Base-by-base conservation (phyloP, 2,797 vertebrate species). In the Sebastes umbrosus region DNA sequence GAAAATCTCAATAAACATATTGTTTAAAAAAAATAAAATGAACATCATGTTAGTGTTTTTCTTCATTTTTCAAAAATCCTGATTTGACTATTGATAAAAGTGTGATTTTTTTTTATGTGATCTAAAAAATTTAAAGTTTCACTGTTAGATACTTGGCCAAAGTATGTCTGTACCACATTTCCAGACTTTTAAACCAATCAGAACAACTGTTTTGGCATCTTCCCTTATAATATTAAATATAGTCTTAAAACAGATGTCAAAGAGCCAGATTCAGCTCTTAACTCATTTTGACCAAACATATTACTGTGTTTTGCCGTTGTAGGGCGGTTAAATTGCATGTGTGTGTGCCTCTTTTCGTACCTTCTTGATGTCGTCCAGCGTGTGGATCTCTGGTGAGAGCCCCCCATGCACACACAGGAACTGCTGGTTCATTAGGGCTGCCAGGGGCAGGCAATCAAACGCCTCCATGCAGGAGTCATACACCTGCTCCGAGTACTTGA, bases 371-470 rank as follows among this genome's bases (percentile, higher is more conserved):
- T 96, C 96, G 16, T 97, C 96, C 90, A 97, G 91, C 4, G 96
- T 96, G 94, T 96, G 96, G 79, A 97, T 95, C 91, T 96, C 96
- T 32, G 96, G 96, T 64, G 96, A 97, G 69, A 96, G 94, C 29
- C 96, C 96, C 5, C 96, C 96, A 59, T 97, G 96, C 82, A 97
- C 96, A 55, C 96, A 97, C 69, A 96, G 91, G 84, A 97, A 97
- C 94, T 97, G 96, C 93, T 97, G 96, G 93, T 97, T 97, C 96
- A 97, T 97, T 89, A 97, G 94, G 36, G 96, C 96, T 13, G 96
- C 96, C 79, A 97, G 93, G 27, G 96, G 96, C 89, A 97, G 90
- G 90, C 96, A 97, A 90, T 97, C 96, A 74, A 97, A 97, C 29
- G 96, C 96, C 84, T 97, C 96, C 96, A 97, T 97, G 89, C 96